Base-by-base conservation (phyloP, 1,140 invertebrate genomes). In the Drosophila mauritiana region DNA sequence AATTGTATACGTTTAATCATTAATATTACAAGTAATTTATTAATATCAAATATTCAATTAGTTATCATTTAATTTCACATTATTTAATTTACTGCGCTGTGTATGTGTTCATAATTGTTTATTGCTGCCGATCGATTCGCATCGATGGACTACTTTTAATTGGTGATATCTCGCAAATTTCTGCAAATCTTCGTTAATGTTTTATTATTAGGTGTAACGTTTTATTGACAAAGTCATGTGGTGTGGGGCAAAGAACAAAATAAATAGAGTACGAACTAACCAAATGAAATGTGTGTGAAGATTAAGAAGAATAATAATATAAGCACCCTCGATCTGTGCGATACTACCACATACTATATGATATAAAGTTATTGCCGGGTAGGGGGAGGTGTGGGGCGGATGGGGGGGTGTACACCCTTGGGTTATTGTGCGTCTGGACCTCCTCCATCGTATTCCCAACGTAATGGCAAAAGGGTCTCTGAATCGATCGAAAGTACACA, bases 11-110 rank as follows among this genome's bases (percentile, higher is more conserved):
- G 77, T 89, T 89, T 89, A 73, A 84, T 89, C 79, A 89, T 80
- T 88, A 88, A 89, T 88, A 84, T 88, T 88, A 88, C 80, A 88
- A 88, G 72, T 86, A 85, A 82, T 82, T 88, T 73, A 78, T 88
- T 89, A 90, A 89, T 88, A 89, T 89, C 84, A 89, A 89, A 88
- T 88, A 89, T 89, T 84, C 83, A 82, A 76, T 88, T 89, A 88
- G 84, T 88, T 89, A 90, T 80, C 65, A 78, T 80, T 90, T 84
- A 78, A 78, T 78, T 89, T 89, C 84, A 89, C 84, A 89, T 77
- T 88, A 83, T 89, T 72, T 88, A 83, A 67, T 73, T 86, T 72
- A 80, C 84, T 80, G 84, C 80, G 78, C 72, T 72, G 77, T 75
- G 78, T 64, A 77, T 78, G 48, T 67, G 43, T 70, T 55, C 61